Evolutionary conservation across 64 coral and sea anemone species (phyloP).

Genomic region (Porites australiensis): DNA sequence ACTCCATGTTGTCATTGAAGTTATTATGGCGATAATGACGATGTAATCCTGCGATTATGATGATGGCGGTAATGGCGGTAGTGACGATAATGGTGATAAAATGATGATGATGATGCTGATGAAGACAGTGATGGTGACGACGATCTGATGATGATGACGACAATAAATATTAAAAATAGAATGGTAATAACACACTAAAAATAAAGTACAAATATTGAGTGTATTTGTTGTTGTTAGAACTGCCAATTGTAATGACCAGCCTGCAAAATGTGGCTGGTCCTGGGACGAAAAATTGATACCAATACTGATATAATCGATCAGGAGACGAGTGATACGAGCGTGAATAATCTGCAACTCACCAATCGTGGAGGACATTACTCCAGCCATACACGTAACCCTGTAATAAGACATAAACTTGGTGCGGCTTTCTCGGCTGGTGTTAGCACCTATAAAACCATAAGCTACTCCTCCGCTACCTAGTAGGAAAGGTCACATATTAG

Average conservation of each 20-base stretch:
- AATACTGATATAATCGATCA: neutral
- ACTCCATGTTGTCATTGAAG: no score
- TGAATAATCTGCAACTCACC: constrained; percentile 10
- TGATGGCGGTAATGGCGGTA: neutral
- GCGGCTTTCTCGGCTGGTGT: constrained; percentile 61
- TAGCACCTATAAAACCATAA: constrained; percentile 82
- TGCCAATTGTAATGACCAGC: no score
- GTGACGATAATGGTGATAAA: neutral
- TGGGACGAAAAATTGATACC: neutral
- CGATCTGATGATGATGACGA: neutral
- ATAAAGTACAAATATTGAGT: no score
- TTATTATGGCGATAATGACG: neutral
- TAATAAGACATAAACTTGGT: constrained; percentile 72
- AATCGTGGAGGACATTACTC: constrained; percentile 69
- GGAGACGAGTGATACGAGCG: no score
- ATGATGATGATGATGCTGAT: neutral
- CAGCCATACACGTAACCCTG: constrained; percentile 70
- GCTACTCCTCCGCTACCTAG: constrained; percentile 77
- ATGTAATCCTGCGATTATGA: neutral
- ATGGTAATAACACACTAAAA: neutral
- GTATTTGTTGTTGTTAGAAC: no score
- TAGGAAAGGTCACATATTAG: neutral
- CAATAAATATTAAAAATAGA: neutral
- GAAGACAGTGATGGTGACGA: neutral
- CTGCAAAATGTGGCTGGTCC: neutral